Percentiles rank a stretch among this genome's conserved stretches.
phyloP scores from a whole-genome alignment of 2,797 vertebrate genomes.

The Aeoliscus strigatus region DNA sequence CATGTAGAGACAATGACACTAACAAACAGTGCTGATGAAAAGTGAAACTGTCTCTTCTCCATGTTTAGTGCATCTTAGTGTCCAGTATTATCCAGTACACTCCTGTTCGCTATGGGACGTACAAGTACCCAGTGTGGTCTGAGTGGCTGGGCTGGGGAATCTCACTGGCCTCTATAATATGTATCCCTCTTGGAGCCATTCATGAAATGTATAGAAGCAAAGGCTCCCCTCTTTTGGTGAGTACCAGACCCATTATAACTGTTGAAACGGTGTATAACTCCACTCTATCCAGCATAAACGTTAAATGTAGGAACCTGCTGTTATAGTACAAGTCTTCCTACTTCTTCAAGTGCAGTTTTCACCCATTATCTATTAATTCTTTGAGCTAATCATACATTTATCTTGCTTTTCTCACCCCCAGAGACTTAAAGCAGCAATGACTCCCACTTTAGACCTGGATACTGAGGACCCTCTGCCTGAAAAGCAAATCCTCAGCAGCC shows the following conservation, averaged over 20 bases:
- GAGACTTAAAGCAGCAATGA: slow-evolving; percentile 55
- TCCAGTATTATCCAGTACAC: slow-evolving; percentile 70
- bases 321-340: too few species aligned
- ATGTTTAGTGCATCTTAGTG: slow-evolving; percentile 62
- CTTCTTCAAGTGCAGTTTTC: too few species aligned
- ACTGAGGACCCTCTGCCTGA: slow-evolving; percentile 19
- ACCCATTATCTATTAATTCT: too few species aligned
- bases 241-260: slow-evolving; percentile 3
- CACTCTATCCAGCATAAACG: too few species aligned
- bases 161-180: slow-evolving; percentile 70
- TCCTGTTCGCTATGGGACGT: slow-evolving; percentile 67
- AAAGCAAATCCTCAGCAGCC: slow-evolving; percentile 26
- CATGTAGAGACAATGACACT: too few species aligned
- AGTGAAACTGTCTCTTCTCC: slow-evolving; percentile 2
- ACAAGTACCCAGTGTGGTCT: slow-evolving; percentile 72
- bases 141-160: slow-evolving; percentile 69
- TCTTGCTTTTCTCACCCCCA: slow-evolving; percentile 26
- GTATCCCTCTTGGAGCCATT: slow-evolving; percentile 73
- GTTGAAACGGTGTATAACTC: too few species aligned
- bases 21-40: too few species aligned
- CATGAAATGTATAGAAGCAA: slow-evolving; percentile 68
- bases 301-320: too few species aligned
- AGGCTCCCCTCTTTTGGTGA: slow-evolving; percentile 69
- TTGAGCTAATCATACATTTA: too few species aligned
- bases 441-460: slow-evolving; percentile 47